Evolutionary conservation across 1,140 invertebrate species (phyloP), one percentile per base, ranked within the genome.

Genomic region (Drosophila mojavensis): DNA sequence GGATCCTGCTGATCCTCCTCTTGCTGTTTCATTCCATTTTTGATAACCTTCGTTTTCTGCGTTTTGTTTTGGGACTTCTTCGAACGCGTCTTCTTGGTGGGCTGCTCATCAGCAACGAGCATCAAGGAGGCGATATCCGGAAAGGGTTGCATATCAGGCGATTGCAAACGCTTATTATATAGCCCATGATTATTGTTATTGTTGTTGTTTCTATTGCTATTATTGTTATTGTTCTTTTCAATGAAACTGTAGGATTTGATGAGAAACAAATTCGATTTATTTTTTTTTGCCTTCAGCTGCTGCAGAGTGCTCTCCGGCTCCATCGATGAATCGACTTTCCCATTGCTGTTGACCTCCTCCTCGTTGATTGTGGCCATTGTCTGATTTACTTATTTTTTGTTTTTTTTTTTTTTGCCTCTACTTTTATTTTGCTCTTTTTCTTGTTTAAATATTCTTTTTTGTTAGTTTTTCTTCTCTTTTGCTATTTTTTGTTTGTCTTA

Each of bases 231-330:
- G 15, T 28, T 53, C 20, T 55, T 61, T 36, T 86, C 83, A 20
- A 79, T 81, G 53, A 84, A 88, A 24, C 81, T 84, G 58, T 88
- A 84, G 0, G 83, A 88, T 68, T 88, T 88, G 56, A 88, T 88
- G 15, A 88, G 64, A 73, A 70, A 88, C 56, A 88, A 45, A 79
- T 84, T 88, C 13, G 81, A 84, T 65, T 77, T 78, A 63, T 88
- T 88, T 69, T 86, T 88, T 64, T 81, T 68, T 50, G 71, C 79
- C 41, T 76, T 79, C 5, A 82, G 30, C 54, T 83, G 70, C 41
- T 79, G 76, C 72, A 78, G 55, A 2, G 72, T 58, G 33, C 66
- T 45, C 20, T 67, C 67, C 41, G 33, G 39, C 1, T 58, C 61
- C 33, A 51, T 55, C 59, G 43, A 50, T 20, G 53, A 54, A 15